Percentiles rank a stretch among this genome's conserved stretches.
Evolutionary conservation across 2,888 invertebrate genomes (phyloP).

Genomic region (Steinernema hermaphroditum): DNA sequence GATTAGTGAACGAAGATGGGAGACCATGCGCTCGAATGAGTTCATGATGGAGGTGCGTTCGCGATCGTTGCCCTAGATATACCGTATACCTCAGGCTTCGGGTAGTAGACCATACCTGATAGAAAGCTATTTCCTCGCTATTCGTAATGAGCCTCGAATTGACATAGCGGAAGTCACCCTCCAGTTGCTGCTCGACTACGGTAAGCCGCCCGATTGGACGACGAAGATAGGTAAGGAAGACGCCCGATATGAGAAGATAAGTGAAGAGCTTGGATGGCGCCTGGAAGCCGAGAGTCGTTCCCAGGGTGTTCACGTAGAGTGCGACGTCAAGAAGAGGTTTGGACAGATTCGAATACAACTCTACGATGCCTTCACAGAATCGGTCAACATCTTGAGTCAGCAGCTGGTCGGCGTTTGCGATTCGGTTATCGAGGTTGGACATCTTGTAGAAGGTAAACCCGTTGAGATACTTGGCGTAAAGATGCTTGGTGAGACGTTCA

Average conservation of each 20-base stretch:
- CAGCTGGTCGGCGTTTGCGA: slow-evolving; percentile 92
- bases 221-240: slow-evolving; percentile 75
- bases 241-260: slow-evolving; percentile 84
- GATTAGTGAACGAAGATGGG: slow-evolving; percentile 54
- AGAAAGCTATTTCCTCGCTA: slow-evolving; percentile 85
- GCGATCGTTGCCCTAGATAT: slow-evolving; percentile 71
- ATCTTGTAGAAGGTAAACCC: slow-evolving; percentile 84
- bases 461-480: slow-evolving; percentile 88
- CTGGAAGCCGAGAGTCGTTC: slow-evolving; percentile 81
- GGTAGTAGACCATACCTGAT: slow-evolving; percentile 67
- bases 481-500: slow-evolving; percentile 81
- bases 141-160: slow-evolving; percentile 94
- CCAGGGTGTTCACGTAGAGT: slow-evolving; percentile 87
- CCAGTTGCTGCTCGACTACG: slow-evolving; percentile 90
- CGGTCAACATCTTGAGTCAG: slow-evolving; percentile 94
- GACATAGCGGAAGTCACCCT: slow-evolving; percentile 95
- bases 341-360: slow-evolving; percentile 91
- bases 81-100: background rate
- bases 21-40: slow-evolving; percentile 82
- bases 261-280: slow-evolving; percentile 86
- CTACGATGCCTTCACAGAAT: slow-evolving; percentile 91
- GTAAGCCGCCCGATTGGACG: slow-evolving; percentile 77
- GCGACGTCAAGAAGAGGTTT: slow-evolving; percentile 92
- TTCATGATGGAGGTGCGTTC: slow-evolving; percentile 85
- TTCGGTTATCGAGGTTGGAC: slow-evolving; percentile 89